phyloP scores from a whole-genome alignment of 2,888 invertebrate genomes.

The Caenorhabditis sp. region DNA sequence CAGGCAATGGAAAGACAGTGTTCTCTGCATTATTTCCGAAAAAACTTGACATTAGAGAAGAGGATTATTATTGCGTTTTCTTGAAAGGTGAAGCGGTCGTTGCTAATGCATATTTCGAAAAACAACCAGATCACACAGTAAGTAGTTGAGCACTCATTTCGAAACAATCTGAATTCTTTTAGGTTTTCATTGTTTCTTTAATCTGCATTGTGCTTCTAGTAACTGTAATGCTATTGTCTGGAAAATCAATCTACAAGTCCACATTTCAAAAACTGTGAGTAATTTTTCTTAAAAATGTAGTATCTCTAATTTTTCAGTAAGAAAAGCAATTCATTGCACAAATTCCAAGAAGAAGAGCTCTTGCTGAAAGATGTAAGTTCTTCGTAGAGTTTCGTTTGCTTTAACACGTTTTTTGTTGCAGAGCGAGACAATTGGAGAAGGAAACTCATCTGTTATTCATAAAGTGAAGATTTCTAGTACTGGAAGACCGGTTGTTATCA shows the following conservation, averaged over 20 bases:
- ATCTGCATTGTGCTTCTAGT: not conserved
- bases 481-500: conserved; percentile 15
- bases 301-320: not conserved
- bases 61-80: conserved; percentile 24
- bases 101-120: conserved; percentile 2
- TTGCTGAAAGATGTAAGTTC: conserved; percentile 4
- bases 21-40: not conserved
- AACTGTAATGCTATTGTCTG: not conserved
- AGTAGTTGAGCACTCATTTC: too few species aligned
- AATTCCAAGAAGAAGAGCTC: not conserved
- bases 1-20: not conserved
- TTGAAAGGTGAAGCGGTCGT: conserved; percentile 14
- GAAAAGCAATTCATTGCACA: not conserved
- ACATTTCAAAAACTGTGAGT: not conserved
- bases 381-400: not conserved
- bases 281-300: not conserved
- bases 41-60: not conserved
- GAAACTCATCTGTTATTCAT: conserved; percentile 29
- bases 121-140: not conserved
- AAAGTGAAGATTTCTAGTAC: not conserved
- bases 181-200: not conserved
- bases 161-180: not conserved
- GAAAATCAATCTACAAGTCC: not conserved
- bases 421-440: conserved; percentile 8
- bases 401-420: too few species aligned